Evolutionary conservation across 2,888 invertebrate species (phyloP).

Genomic region (Hyppa rectilinea): DNA sequence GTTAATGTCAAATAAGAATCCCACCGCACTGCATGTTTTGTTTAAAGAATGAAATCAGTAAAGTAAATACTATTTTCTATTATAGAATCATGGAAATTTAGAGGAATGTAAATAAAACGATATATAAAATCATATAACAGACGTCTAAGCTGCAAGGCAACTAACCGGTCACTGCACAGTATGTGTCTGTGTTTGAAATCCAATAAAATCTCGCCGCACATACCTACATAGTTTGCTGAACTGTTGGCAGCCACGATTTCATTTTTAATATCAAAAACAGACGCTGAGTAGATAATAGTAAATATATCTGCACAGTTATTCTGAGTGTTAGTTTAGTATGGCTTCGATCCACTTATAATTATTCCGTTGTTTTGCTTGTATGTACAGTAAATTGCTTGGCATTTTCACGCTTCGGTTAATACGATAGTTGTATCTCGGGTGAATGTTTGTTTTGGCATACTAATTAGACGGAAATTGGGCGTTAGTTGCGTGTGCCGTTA

Average conservation of each 20-base stretch:
- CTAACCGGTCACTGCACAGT: slow-evolving; percentile 23
- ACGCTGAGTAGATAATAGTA: neutral
- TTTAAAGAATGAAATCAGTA: neutral
- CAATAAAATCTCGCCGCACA: slow-evolving; percentile 44
- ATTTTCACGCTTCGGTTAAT: slow-evolving; percentile 55
- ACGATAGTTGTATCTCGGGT: slow-evolving; percentile 59
- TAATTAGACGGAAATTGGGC: slow-evolving; percentile 60
- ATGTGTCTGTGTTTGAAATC: slow-evolving; percentile 39
- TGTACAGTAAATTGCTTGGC: slow-evolving; percentile 52
- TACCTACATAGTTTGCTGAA: slow-evolving; percentile 24
- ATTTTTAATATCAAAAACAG: slow-evolving; percentile 37
- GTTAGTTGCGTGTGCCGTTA: slow-evolving; percentile 47
- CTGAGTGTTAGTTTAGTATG: too few species aligned
- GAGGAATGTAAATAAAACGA: neutral
- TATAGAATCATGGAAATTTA: neutral
- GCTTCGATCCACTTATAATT: slow-evolving; percentile 61
- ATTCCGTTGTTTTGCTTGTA: slow-evolving; percentile 60
- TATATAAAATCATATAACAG: slow-evolving; percentile 2
- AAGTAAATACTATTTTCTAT: neutral
- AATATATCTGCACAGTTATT: slow-evolving; percentile 15
- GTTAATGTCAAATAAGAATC: neutral
- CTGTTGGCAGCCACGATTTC: slow-evolving; percentile 28
- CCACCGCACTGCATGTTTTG: neutral
- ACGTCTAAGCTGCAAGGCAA: slow-evolving; percentile 2
- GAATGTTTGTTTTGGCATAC: slow-evolving; percentile 62